phyloP scores from a whole-genome alignment of 2,888 invertebrate genomes.

The Digitonthophagus gazella region DNA sequence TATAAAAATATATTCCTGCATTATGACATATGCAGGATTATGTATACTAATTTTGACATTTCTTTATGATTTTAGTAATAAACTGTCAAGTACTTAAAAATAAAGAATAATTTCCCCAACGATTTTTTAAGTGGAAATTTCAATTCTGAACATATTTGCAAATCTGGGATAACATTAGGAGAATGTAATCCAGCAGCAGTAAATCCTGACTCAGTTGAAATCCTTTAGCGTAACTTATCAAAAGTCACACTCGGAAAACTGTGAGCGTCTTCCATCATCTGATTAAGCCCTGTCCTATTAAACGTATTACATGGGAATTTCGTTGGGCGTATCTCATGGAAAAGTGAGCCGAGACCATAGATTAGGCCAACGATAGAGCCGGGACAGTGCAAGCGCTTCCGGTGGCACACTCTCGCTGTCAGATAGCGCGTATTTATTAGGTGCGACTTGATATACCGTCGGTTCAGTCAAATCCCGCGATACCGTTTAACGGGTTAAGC shows the following conservation, averaged over 20 bases:
- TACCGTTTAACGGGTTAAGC: not conserved
- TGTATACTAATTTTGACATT: not conserved
- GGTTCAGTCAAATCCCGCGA: not conserved
- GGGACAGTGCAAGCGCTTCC: not conserved
- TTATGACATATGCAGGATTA: not conserved
- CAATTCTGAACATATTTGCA: too few relatives aligned
- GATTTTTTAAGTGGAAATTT: too few relatives aligned
- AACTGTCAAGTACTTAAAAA: too few relatives aligned
- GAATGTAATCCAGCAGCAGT: constrained; percentile 42
- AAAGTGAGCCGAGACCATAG: constrained; percentile 14
- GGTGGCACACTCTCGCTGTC: not conserved
- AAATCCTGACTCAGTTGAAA: constrained; percentile 42
- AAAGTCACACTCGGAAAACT: constrained; percentile 34
- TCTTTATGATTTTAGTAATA: too few relatives aligned
- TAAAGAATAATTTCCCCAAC: too few relatives aligned
- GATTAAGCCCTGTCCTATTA: constrained; percentile 23
- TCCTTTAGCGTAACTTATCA: constrained; percentile 42
- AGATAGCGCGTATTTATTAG: not conserved
- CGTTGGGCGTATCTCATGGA: constrained; percentile 11
- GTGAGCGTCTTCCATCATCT: constrained; percentile 28
- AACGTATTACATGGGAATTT: constrained; percentile 14
- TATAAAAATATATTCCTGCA: not conserved
- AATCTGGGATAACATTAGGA: constrained; percentile 19
- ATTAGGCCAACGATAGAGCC: not conserved
- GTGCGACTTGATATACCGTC: not conserved